These are phyloP conservation scores for Mormyrus hasselquistii DNA, from an alignment of 2,797 vertebrate genomes.

Conservation along the genomic window DNA sequence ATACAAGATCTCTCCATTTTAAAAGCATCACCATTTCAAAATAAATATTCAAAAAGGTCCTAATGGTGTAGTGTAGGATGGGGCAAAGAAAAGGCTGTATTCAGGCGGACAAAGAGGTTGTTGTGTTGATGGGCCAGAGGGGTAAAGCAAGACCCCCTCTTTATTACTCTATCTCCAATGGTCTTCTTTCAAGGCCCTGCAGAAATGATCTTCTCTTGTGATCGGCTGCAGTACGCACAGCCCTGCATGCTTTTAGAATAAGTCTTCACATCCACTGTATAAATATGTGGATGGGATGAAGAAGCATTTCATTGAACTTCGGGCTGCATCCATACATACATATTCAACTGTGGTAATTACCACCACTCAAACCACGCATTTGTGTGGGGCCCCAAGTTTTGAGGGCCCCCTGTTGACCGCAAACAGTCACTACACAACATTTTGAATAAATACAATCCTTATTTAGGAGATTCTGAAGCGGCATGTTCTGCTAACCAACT, in stretches of 20 bases:
- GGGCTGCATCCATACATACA: neutral
- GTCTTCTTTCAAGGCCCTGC: constrained; percentile 2
- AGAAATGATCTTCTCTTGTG: constrained; percentile 9
- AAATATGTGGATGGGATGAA: constrained; percentile 4
- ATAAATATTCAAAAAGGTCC: neutral
- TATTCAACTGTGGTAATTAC: neutral
- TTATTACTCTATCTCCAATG: neutral
- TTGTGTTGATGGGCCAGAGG: constrained; percentile 4
- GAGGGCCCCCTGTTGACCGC: neutral
- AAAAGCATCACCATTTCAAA: neutral
- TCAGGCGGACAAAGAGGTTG: neutral
- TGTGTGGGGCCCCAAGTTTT: neutral
- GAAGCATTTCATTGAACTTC: constrained; percentile 10
- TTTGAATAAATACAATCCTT: neutral
- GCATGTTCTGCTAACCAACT: neutral
- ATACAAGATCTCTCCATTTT: neutral
- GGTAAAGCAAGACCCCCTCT: neutral
- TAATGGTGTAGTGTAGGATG: neutral
- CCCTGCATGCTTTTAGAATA: neutral
- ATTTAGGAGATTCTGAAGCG: neutral
- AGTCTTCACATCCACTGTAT: neutral
- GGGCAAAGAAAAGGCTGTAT: neutral
- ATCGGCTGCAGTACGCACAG: neutral
- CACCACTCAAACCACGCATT: neutral
- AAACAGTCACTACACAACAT: neutral